Evolutionary conservation across 2,888 invertebrate genomes (phyloP).

Genomic region (Julus scandinavius): DNA sequence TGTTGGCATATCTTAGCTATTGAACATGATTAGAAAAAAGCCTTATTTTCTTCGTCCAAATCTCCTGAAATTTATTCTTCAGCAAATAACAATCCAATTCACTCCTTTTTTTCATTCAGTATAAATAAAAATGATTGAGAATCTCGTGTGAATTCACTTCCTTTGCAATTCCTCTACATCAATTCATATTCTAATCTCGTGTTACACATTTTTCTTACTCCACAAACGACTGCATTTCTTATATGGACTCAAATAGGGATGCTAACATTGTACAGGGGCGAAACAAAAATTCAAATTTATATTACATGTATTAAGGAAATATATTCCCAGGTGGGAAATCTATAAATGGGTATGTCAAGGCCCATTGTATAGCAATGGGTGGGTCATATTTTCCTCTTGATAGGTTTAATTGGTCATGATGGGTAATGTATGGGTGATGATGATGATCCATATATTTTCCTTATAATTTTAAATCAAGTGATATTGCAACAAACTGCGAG

Average conservation of each 20-base stretch:
- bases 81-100: slow-evolving; percentile 39
- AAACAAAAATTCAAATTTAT: neutral
- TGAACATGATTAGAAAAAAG: slow-evolving; percentile 12
- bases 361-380: no score
- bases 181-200: slow-evolving; percentile 39
- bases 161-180: neutral
- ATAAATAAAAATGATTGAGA: slow-evolving; percentile 42
- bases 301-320: no score
- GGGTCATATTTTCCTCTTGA: no score
- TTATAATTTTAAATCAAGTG: no score
- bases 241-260: neutral
- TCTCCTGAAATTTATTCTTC: slow-evolving; percentile 21
- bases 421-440: no score
- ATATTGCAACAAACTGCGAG: no score
- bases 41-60: slow-evolving; percentile 15
- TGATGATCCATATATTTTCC: no score
- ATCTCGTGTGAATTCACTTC: slow-evolving; percentile 3
- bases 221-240: neutral
- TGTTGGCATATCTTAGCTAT: slow-evolving; percentile 39
- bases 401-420: no score
- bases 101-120: slow-evolving; percentile 23
- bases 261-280: neutral
- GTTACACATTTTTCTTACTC: neutral
- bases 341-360: no score
- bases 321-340: no score